Base-by-base conservation (phyloP, 2,888 invertebrate species). In the Boloria selene region DNA sequence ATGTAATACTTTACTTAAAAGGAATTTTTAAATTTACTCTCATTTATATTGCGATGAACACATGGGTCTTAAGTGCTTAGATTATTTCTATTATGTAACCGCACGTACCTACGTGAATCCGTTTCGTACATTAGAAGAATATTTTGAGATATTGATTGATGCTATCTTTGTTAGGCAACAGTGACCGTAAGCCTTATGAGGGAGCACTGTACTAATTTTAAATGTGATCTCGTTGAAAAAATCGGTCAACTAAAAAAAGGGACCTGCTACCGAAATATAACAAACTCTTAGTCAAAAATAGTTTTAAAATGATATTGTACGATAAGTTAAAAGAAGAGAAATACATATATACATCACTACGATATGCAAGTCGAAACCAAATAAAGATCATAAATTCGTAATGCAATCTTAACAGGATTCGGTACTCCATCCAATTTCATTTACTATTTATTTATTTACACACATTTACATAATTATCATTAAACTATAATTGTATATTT, bases 211-310 rank as follows among this genome's bases (percentile, higher is more conserved):
- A 78, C 84, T 87, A 84, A 87, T 88, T 88, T 86, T 85, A 81
- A 85, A 82, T 81, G 81, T 84, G 88, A 86, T 85, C 87, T 81
- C 83, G 79, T 86, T 86, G 76, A 83, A 86, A 87, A 84, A 84
- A 77, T 79, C 80, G 82, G 80, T 79, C 83, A 81, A 78, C 80
- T 80, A 82, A 83, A 85, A 80, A 82, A 52, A 51, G 38, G 3
- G 18, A 13, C 6, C 7, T 7, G 7, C n/a, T 53, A 52, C 31
- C 7, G 7, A 38, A 38, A 38, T 38, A 38, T 38, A 38, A 38
- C 7, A 38, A 38, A 38, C 31, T 3, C 31, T 1, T 38, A 38
- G 31, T 38, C 10, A 38, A 38, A 38, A 38, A 38, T 38, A 38
- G 31, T 38, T 38, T 10, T 38, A 10, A 38, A 38, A 38, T 2